phyloP scores from a whole-genome alignment of 2,888 invertebrate genomes.

The Lottia gigantea region DNA sequence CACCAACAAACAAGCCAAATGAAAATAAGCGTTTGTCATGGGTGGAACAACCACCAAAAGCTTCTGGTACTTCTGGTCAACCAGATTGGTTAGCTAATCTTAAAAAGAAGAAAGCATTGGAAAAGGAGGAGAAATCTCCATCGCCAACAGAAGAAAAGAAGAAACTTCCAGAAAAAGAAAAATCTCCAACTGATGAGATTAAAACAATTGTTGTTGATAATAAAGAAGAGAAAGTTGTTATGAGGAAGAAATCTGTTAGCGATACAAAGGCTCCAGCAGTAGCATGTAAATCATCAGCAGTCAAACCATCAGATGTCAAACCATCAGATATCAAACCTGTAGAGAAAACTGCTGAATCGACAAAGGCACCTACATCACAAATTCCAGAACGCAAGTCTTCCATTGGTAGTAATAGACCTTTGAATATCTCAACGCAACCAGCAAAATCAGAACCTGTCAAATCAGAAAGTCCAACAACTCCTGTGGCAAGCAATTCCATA shows the following conservation, averaged over 20 bases:
- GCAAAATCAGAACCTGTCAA: constrained; percentile 14
- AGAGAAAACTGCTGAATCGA: constrained; percentile 8
- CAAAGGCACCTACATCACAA: constrained; percentile 13
- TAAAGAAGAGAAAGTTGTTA: no score
- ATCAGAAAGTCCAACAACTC: constrained; percentile 15
- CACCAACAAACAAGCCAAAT: constrained; percentile 8
- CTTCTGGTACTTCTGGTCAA: constrained; percentile 1
- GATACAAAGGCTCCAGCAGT: constrained; percentile 15
- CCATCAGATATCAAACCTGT: constrained; percentile 13
- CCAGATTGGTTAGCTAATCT: constrained; percentile 31
- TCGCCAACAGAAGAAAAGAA: constrained; percentile 19
- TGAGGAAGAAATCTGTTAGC: constrained; percentile 5
- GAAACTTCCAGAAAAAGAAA: constrained; percentile 19
- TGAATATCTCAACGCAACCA: constrained; percentile 23
- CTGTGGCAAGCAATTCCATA: constrained; percentile 14
- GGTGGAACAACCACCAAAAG: not conserved
- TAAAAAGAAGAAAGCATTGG: constrained; percentile 26
- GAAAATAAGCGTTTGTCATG: constrained; percentile 13
- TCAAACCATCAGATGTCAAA: no score
- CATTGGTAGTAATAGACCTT: constrained; percentile 16
- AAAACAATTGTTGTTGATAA: constrained; percentile 8
- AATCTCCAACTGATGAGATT: constrained; percentile 17
- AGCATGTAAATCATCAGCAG: constrained; percentile 15
- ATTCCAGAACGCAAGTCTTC: constrained; percentile 15
- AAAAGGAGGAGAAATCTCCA: constrained; percentile 1